phyloP scores from a whole-genome alignment of 2,113 vertebrate genomes.

The Phodopus roborovskii region DNA sequence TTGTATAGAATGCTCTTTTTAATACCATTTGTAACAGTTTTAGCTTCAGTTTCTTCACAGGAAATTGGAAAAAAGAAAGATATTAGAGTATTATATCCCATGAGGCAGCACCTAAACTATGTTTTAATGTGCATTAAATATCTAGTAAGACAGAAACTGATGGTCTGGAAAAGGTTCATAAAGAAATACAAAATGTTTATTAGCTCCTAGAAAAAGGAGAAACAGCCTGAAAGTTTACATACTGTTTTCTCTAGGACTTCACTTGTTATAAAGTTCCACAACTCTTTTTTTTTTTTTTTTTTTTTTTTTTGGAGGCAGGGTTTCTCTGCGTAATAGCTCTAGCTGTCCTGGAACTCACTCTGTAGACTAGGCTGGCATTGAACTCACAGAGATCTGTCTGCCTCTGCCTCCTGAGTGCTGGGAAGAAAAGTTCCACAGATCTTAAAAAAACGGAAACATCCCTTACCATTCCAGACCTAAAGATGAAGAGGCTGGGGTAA shows the following conservation, averaged over 20 bases:
- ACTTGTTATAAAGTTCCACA: not conserved
- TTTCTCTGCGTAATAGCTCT: too few species aligned
- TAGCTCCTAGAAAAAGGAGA: constrained; percentile 38
- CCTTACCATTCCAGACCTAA: constrained; percentile 92
- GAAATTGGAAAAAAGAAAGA: not conserved
- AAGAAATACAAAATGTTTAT: constrained; percentile 44
- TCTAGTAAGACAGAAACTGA: constrained; percentile 17
- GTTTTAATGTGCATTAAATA: not conserved
- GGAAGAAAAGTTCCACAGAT: not conserved
- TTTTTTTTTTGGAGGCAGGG: too few species aligned
- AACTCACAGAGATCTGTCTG: too few species aligned
- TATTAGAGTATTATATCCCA: not conserved
- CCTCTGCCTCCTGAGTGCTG: too few species aligned
- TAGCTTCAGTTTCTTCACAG: constrained; percentile 14
- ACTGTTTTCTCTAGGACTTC: constrained; percentile 36
- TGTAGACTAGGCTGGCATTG: too few species aligned
- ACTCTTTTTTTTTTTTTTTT: too few species aligned
- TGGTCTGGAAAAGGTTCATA: not conserved
- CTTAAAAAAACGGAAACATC: not conserved
- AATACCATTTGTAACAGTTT: not conserved
- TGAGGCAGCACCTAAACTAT: not conserved
- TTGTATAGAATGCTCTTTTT: not conserved
- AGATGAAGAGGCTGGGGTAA: constrained; percentile 95
- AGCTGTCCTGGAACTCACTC: too few species aligned
- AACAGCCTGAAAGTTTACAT: not conserved